Base-by-base conservation (phyloP, 2,888 invertebrate genomes). In the Julus scandinavius region DNA sequence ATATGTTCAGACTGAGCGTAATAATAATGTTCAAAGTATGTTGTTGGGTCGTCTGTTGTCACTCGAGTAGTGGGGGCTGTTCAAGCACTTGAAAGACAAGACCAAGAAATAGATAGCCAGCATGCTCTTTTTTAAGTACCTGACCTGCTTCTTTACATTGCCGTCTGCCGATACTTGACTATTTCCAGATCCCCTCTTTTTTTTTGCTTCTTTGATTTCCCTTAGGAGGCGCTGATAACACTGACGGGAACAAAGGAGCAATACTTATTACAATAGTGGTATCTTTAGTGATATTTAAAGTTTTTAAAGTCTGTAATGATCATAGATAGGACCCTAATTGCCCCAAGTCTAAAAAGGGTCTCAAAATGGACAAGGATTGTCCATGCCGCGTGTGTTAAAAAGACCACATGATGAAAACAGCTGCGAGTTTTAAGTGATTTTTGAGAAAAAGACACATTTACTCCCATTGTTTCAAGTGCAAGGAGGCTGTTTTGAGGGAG, bases 21-120 rank as follows among this genome's bases (percentile, higher is more conserved):
- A 72, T 72, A 72, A 72, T 29, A 72, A 72, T 72, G 72, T 72
- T 72, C 72, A 72, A 72, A 72, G 72, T 72, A 72, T 72, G 72
- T 72, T 72, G 72, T 72, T 72, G 72, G 72, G 72, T 72, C 72
- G 72, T 72, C 72, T 72, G 72, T 72, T 72, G 72, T 72, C 72
- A 72, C 72, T 72, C 72, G 72, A 72, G 72, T 72, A 72, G 72
- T 72, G 72, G 72, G 72, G 72, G 72, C 72, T 72, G 72, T 72
- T 72, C 72, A 29, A 72, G 72, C 72, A 72, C 72, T 72, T 72
- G 72, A 72, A 72, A 72, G 72, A 72, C 72, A 72, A 72, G 72
- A 72, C 72, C 72, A 72, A 72, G 72, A 72, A 72, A 72, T 72
- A 72, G 72, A 72, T 72, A 72, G 72, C 29, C 72, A 72, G 29